phyloP scores from a whole-genome alignment of 2,113 vertebrate genomes.

The Cathartes aura region DNA sequence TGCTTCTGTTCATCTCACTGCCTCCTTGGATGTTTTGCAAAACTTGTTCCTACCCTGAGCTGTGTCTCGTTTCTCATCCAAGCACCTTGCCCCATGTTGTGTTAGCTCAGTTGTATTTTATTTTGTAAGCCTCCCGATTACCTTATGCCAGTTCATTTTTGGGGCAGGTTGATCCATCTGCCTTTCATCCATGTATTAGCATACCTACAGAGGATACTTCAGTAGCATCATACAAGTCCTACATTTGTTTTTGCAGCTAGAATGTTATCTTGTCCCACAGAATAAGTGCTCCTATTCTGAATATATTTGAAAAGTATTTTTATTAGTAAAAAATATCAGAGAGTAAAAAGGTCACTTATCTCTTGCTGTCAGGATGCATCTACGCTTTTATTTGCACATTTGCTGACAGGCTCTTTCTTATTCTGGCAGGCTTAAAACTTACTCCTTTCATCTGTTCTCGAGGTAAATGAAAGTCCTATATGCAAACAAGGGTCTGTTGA shows the following conservation, averaged over 20 bases:
- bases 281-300: not conserved
- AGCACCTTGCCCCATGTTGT: accelerated
- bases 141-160: not conserved
- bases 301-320: not conserved
- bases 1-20: not conserved
- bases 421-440: not conserved
- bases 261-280: not conserved
- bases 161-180: accelerated
- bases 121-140: not conserved
- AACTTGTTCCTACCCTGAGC: not conserved
- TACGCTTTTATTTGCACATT: not conserved
- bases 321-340: not conserved
- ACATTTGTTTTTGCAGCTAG: not conserved
- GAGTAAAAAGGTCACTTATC: not conserved
- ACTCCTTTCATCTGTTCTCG: not conserved
- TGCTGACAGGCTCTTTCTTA: not conserved
- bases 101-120: not conserved
- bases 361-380: not conserved
- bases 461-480: not conserved
- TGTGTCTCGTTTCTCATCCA: not conserved
- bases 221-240: not conserved
- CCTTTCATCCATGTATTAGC: not conserved
- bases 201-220: not conserved
- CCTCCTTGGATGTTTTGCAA: not conserved
- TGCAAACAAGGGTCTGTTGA: not conserved